Evolutionary conservation across 2,113 vertebrate genomes (phyloP).

Genomic region (Semicossyphus pulcher): DNA sequence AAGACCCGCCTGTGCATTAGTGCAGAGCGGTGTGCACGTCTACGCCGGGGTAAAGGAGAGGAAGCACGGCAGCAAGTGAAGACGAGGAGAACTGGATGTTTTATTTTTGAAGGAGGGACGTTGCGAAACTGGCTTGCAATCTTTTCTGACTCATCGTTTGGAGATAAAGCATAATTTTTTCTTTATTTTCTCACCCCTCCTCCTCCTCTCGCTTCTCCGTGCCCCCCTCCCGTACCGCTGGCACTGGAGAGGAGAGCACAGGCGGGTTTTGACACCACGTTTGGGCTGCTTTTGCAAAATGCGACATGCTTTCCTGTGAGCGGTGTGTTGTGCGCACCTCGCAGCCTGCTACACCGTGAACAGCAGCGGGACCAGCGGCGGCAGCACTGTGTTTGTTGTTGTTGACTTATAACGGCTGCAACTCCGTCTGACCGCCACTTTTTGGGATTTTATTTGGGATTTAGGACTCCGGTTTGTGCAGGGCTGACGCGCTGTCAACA

Average conservation of each 20-base stretch:
- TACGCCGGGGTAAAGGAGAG: constrained; percentile 55
- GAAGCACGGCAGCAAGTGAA: constrained; percentile 56
- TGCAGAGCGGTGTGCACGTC: constrained; percentile 54
- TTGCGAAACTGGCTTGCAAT: constrained; percentile 78
- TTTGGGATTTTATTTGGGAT: constrained; percentile 23
- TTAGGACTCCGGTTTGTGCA: constrained; percentile 48
- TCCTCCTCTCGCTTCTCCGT: neutral
- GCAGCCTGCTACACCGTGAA: constrained; percentile 52
- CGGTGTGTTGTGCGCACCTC: constrained; percentile 62
- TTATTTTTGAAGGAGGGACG: constrained; percentile 82
- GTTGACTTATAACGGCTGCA: constrained; percentile 25
- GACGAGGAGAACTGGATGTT: constrained; percentile 61
- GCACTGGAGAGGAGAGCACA: constrained; percentile 64
- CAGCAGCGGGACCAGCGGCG: constrained; percentile 33
- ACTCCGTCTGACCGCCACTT: neutral
- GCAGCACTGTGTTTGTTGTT: constrained; percentile 33
- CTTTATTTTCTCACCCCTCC: constrained; percentile 5
- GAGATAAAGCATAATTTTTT: constrained; percentile 61
- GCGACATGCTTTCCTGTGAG: constrained; percentile 80
- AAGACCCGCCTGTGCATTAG: constrained; percentile 73
- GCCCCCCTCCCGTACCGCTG: constrained; percentile 21
- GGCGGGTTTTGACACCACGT: constrained; percentile 65
- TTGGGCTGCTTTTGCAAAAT: constrained; percentile 70
- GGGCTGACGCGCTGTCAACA: constrained; percentile 74
- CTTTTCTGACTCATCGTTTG: constrained; percentile 77